These are phyloP conservation scores for Amorpha juglandis DNA, from an alignment of 2,888 invertebrate species.

Conservation along the genomic window DNA sequence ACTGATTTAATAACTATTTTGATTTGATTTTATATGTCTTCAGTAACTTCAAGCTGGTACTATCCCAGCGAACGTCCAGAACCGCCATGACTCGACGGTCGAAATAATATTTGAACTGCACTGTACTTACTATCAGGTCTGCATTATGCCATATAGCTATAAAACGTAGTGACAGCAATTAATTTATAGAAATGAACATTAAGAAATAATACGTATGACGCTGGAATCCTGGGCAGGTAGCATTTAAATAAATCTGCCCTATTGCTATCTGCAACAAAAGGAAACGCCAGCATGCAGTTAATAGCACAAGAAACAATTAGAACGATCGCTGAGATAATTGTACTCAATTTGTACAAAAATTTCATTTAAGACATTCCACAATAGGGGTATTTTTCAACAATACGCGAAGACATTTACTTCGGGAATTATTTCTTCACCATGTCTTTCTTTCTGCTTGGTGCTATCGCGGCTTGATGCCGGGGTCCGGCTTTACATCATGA, in stretches of 20 bases:
- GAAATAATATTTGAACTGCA: too few relatives aligned
- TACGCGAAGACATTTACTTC: not conserved
- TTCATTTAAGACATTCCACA: not conserved
- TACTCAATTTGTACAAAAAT: constrained; percentile 19
- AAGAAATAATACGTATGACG: not conserved
- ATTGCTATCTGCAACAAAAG: not conserved
- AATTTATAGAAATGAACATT: not conserved
- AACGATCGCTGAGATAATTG: constrained; percentile 1
- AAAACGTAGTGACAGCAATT: not conserved
- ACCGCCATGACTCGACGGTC: too few relatives aligned
- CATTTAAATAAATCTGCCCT: not conserved
- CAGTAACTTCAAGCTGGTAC: too few relatives aligned
- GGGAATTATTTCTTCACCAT: not conserved
- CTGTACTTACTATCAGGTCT: too few relatives aligned
- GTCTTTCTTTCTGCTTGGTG: too few relatives aligned
- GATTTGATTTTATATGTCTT: too few relatives aligned
- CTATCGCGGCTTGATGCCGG: too few relatives aligned
- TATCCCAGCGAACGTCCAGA: too few relatives aligned
- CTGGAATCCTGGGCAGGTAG: not conserved
- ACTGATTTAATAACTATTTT: too few relatives aligned
- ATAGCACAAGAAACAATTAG: constrained; percentile 12
- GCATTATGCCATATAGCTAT: not conserved
- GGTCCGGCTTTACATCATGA: too few relatives aligned
- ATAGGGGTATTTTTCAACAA: not conserved
- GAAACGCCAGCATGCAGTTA: not conserved